These are phyloP conservation scores for Catocala fraxini DNA, from an alignment of 2,888 invertebrate genomes.

Conservation along the genomic window DNA sequence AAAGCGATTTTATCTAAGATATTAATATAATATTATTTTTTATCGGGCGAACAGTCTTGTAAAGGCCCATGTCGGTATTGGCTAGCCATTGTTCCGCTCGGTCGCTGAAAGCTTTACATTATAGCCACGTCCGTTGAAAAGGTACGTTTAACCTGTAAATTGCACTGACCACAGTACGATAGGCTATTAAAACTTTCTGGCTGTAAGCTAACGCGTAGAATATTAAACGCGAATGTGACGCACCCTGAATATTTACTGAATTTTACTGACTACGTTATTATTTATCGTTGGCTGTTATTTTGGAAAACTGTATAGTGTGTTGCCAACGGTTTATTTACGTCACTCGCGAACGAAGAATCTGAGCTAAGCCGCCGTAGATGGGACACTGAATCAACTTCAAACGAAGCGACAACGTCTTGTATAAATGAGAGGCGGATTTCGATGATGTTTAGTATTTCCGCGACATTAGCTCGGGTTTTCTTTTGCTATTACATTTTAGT, in stretches of 20 bases:
- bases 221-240: constrained; percentile 38
- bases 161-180: constrained; percentile 21
- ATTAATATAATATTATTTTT: neutral
- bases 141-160: constrained; percentile 24
- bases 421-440: constrained; percentile 27
- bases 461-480: neutral
- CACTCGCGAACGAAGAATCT: constrained; percentile 32
- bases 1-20: too few relatives aligned
- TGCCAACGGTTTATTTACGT: constrained; percentile 50
- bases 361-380: constrained; percentile 35
- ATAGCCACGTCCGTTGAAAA: constrained; percentile 13
- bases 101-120: constrained; percentile 14
- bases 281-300: constrained; percentile 46
- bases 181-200: constrained; percentile 42
- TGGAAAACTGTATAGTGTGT: constrained; percentile 46
- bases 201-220: constrained; percentile 37
- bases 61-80: constrained; percentile 5
- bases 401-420: constrained; percentile 39
- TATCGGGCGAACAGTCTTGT: constrained; percentile 1
- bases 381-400: constrained; percentile 29
- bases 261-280: constrained; percentile 33
- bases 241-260: constrained; percentile 40
- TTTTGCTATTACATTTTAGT: too few relatives aligned
- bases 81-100: constrained; percentile 6
- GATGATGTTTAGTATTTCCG: constrained; percentile 22